Conservation (phyloP, 2,888 invertebrate genomes). For the Stenodema calcarata region DNA sequence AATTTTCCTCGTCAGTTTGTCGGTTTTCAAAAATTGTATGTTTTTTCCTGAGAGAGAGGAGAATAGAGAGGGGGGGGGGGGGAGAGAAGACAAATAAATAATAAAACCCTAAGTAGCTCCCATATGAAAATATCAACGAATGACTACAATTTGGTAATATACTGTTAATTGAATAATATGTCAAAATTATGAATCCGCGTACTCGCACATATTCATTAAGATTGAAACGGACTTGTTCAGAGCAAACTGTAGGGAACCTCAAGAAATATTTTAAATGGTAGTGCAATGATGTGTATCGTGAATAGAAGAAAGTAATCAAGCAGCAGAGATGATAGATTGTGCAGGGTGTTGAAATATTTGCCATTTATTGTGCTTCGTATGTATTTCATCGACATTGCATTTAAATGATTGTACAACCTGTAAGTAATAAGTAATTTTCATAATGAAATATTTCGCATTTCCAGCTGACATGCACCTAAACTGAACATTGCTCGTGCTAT, state of each 20-base stretch:
- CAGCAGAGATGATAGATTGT: not conserved
- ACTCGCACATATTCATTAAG: too few species aligned
- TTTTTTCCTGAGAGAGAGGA: too few species aligned
- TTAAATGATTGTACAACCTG: not conserved
- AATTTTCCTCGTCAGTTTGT: too few species aligned
- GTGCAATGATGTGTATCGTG: not conserved
- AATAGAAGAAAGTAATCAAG: not conserved
- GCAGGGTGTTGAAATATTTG: not conserved
- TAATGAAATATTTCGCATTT: not conserved
- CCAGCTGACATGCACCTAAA: not conserved
- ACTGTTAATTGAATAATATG: too few species aligned
- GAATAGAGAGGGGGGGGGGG: too few species aligned
- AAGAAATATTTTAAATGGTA: not conserved
- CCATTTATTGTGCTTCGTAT: not conserved
- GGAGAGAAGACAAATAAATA: too few species aligned
- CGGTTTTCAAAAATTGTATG: too few species aligned
- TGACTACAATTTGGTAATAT: too few species aligned
- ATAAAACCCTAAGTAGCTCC: too few species aligned
- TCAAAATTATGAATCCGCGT: too few species aligned
- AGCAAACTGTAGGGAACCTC: not conserved
- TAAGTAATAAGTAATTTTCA: not conserved
- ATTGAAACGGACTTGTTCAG: not conserved
- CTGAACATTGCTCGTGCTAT: constrained; percentile 19
- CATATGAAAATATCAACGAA: too few species aligned
- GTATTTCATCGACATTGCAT: not conserved